Evolutionary conservation across 1,140 invertebrate genomes (phyloP).

Genomic region (Antheraea pernyi): DNA sequence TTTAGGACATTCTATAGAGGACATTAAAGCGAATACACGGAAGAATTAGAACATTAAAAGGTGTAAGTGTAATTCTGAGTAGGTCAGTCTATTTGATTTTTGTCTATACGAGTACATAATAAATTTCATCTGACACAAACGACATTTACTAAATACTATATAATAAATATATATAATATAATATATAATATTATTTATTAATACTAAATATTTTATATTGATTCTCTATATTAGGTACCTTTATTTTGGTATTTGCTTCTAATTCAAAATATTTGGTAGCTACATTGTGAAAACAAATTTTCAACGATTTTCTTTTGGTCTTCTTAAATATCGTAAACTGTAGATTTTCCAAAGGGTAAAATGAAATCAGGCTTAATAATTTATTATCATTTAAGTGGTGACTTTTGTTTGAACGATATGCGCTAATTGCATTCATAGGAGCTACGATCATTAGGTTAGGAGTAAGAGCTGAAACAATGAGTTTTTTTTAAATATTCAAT

Average conservation of each 20-base stretch:
- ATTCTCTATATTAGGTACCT: conserved; percentile 40
- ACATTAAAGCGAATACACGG: too few relatives aligned
- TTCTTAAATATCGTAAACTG: conserved; percentile 80
- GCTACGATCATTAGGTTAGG: conserved; percentile 80
- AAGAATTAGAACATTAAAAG: too few relatives aligned
- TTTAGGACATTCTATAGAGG: too few relatives aligned
- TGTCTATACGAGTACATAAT: too few relatives aligned
- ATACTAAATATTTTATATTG: background rate
- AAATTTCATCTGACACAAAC: too few relatives aligned
- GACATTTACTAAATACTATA: too few relatives aligned
- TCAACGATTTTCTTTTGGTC: conserved; percentile 76
- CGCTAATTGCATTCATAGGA: background rate
- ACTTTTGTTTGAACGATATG: background rate
- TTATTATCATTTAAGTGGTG: background rate
- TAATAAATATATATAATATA: too few relatives aligned
- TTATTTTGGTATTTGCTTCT: conserved; percentile 60
- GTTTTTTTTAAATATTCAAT: background rate
- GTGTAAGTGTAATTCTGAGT: too few relatives aligned
- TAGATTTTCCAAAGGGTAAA: conserved; percentile 80
- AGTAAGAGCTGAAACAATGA: conserved; percentile 67
- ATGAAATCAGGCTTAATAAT: conserved; percentile 73
- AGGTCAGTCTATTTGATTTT: too few relatives aligned
- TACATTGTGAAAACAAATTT: conserved; percentile 78
- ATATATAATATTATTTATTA: too few relatives aligned
- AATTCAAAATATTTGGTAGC: conserved; percentile 76